Base-by-base conservation (phyloP, 2,888 invertebrate genomes). In the Latheticus oryzae region DNA sequence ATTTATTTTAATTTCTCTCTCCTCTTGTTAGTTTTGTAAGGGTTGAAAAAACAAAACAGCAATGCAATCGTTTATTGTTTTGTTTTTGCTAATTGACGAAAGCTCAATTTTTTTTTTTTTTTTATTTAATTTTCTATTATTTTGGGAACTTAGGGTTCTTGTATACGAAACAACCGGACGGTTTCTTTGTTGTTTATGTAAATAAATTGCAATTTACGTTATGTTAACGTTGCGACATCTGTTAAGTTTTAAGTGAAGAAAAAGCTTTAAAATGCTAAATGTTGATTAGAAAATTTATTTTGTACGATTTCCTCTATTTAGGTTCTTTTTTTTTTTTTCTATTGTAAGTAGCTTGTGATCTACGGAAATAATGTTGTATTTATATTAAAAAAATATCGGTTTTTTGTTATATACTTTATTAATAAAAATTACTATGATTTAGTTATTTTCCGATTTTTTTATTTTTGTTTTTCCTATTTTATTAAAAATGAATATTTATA, bases 321-420 rank as follows among this genome's bases (percentile, higher is more conserved):
- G 52, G 45, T 24, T 30, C 35, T 16, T 32, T 50, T 47, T 53
- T 30, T 30, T 47, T 16, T 32, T 50, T 47, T 53, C 37, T 17
- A 48, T 43, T 51, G 42, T 56, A 60, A 52, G 51, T 56, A 42
- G 56, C 54, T 58, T 61, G 58, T 58, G 58, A 58, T 58, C 52
- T 58, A 47, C 33, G 51, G 60, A 69, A 37, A 53, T 66, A 67
- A 64, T 62, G 67, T 72, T 71, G 73, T 76, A 74, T 73, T 74
- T 75, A 74, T 73, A 48, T 51, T 38, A 13, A 38, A 71, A 68
- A 69, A 73, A 69, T 67, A 68, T 67, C 68, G 71, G 70, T 72
- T 74, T 75, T 75, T 75, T 75, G 74, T 76, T 75, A 73, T 67
- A 73, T 71, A 72, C 73, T 73, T 70, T 72, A 72, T 73, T 70